Percentiles rank a stretch among this genome's conserved stretches.
Conservation (phyloP, 2,113 vertebrate genomes). For the Girardinichthys multiradiatus region DNA sequence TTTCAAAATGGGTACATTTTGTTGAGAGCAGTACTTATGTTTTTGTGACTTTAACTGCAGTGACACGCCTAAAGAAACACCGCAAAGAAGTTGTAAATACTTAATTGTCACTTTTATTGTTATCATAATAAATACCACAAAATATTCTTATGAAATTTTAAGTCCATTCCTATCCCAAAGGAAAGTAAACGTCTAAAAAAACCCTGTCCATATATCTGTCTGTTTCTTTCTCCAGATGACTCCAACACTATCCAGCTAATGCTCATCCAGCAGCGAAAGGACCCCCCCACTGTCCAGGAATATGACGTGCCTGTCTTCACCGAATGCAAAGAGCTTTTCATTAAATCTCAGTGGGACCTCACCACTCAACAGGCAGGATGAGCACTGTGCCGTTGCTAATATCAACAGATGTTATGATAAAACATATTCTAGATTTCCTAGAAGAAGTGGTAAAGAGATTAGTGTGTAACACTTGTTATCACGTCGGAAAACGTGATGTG, state of each 20-base stretch:
- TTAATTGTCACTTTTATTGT: too few relatives aligned
- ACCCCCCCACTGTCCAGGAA: constrained; percentile 91
- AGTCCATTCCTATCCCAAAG: too few relatives aligned
- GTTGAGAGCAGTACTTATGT: too few relatives aligned
- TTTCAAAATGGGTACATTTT: too few relatives aligned
- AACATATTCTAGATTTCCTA: constrained; percentile 2
- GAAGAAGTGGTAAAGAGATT: constrained; percentile 6
- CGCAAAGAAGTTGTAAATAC: too few relatives aligned
- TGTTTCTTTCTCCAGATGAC: constrained; percentile 81
- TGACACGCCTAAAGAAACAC: too few relatives aligned
- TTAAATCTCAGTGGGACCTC: constrained; percentile 96
- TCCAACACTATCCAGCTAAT: constrained; percentile 97
- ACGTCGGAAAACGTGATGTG: background rate
- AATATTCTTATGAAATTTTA: too few relatives aligned
- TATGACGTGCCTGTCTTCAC: constrained; percentile 96
- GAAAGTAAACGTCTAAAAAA: too few relatives aligned
- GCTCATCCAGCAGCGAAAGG: constrained; percentile 90
- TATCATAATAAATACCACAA: too few relatives aligned
- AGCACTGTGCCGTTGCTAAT: background rate
- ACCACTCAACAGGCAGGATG: constrained; percentile 93
- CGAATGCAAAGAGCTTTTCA: constrained; percentile 92
- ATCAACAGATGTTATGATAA: background rate
- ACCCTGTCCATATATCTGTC: too few relatives aligned
- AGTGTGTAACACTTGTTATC: constrained; percentile 18
- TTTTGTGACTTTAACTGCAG: too few relatives aligned